Percentiles rank a stretch among this genome's conserved stretches.
Evolutionary conservation across 2,888 invertebrate genomes (phyloP).

Genomic region (Venustoraphidia nigricollis): DNA sequence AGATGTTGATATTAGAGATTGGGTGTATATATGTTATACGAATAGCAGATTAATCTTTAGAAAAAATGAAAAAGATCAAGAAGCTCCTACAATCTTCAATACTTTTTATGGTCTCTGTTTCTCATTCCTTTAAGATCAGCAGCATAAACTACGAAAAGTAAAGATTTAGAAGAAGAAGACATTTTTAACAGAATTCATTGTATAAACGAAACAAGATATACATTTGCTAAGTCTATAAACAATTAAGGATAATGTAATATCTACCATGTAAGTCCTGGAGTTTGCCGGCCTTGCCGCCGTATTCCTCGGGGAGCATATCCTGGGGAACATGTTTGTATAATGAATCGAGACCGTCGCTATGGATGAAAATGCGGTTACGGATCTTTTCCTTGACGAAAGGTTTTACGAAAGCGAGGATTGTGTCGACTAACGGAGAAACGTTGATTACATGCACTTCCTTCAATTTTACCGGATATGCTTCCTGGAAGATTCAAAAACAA

Average conservation of each 20-base stretch:
- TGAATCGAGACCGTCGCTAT: constrained; percentile 49
- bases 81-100: too few species aligned
- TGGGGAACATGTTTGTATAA: constrained; percentile 65
- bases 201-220: too few species aligned
- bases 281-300: constrained; percentile 65
- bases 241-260: constrained; percentile 11
- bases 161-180: too few species aligned
- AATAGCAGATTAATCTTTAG: too few species aligned
- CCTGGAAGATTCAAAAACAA: constrained; percentile 30
- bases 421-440: constrained; percentile 68
- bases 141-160: too few species aligned
- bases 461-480: constrained; percentile 76
- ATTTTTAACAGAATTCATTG: too few species aligned
- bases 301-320: constrained; percentile 67
- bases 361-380: constrained; percentile 65
- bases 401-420: constrained; percentile 71
- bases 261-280: constrained; percentile 56
- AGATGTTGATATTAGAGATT: too few species aligned
- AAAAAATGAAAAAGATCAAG: too few species aligned
- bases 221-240: too few species aligned
- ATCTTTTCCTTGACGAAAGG: constrained; percentile 82
- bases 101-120: too few species aligned
- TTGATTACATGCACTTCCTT: constrained; percentile 79
- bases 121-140: too few species aligned
- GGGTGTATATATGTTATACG: too few species aligned